Evolutionary conservation across 2,888 invertebrate genomes (phyloP), one percentile per base, ranked within the genome.

Genomic region (Pemphredon lugubris): DNA sequence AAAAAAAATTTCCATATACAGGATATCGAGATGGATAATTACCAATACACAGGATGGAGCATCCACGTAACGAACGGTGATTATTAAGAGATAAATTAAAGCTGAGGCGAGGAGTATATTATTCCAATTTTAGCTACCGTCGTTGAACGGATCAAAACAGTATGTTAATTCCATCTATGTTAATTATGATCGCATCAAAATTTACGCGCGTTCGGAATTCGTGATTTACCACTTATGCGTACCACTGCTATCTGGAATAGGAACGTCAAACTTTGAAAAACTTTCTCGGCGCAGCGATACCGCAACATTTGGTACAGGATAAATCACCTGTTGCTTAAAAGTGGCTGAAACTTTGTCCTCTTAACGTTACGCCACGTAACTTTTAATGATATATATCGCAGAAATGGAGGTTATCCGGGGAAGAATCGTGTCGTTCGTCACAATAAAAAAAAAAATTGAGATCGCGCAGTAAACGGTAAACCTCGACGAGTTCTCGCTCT

Each of bases 1-100:
- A 67, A 70, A 66, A 66, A 75, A 73, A 76, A 54, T 65, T 40
- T 50, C 42, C 34, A 23, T 42, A 34, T 20, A 30, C 39, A 42
- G 32, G 4, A 3, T 23, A 51, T 50, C 51, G 40, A 11, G 55
- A 37, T 32, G 63, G 44, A 63, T 66, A 21, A 30, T 54, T 34
- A 44, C 26, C 50, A 37, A 14, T 11, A 18, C 39, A 34, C 20
- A 16, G 1, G 4, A 47, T 20, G 9, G n/a, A n/a, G n/a, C n/a
- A n/a, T n/a, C n/a, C n/a, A n/a, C n/a, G n/a, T n/a, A n/a, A n/a
- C n/a, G n/a, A n/a, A n/a, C n/a, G n/a, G n/a, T n/a, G n/a, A n/a
- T n/a, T n/a, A n/a, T n/a, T n/a, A n/a, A n/a, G n/a, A n/a, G n/a
- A n/a, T n/a, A n/a, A n/a, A n/a, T n/a, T n/a, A n/a, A n/a, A n/a